Conservation (phyloP, 2,113 vertebrate genomes). For the Heteronetta atricapilla region DNA sequence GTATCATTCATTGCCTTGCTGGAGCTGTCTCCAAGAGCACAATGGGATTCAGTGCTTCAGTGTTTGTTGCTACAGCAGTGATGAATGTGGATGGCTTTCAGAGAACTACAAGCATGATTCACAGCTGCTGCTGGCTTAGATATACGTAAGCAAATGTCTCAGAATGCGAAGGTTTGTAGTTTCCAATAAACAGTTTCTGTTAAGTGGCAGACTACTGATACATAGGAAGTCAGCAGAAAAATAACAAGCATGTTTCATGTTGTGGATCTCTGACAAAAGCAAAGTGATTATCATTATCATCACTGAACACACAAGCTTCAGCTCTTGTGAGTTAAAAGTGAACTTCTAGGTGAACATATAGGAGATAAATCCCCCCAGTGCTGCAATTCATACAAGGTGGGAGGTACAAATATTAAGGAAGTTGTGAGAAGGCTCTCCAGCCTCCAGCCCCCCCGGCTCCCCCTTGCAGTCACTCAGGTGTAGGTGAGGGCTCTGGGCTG, state of each 20-base stretch:
- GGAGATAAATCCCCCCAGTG: not conserved
- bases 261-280: not conserved
- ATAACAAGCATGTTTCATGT: not conserved
- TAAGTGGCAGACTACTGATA: not conserved
- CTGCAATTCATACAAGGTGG: not conserved
- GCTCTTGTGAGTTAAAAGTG: not conserved
- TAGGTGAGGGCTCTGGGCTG: not conserved
- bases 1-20: not conserved
- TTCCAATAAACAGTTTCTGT: not conserved
- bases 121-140: not conserved
- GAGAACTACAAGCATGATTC: not conserved
- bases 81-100: not conserved
- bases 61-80: not conserved
- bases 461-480: no score
- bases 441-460: not conserved
- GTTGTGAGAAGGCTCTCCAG: not conserved
- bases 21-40: not conserved
- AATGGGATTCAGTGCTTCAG: not conserved
- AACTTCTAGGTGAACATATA: not conserved
- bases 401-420: not conserved
- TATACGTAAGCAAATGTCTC: not conserved
- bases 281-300: not conserved
- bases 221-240: not conserved
- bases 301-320: not conserved
- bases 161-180: not conserved